Conservation (phyloP, 1,140 invertebrate genomes). For the Diorhabda sublineata region DNA sequence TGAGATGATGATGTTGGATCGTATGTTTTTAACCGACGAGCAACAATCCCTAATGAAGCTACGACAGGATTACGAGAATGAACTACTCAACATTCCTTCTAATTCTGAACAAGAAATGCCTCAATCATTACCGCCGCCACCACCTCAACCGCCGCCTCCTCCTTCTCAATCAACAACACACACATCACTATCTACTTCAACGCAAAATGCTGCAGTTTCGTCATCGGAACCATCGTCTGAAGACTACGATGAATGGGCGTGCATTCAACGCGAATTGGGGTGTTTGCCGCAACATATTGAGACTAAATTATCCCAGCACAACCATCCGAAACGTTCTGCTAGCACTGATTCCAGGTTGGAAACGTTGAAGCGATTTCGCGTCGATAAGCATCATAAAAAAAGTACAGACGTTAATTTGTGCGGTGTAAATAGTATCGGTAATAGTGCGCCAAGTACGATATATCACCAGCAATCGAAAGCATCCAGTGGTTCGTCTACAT, state of each 20-base stretch:
- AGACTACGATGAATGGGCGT: constrained; percentile 65
- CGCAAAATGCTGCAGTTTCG: constrained; percentile 5
- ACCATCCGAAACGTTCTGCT: constrained; percentile 33
- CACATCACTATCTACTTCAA: neutral
- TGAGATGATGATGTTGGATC: constrained; percentile 69
- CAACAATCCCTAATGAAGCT: constrained; percentile 57
- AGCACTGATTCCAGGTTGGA: constrained; percentile 42
- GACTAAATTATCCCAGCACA: neutral
- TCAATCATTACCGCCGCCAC: constrained; percentile 6
- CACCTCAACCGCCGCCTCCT: neutral
- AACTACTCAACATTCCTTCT: constrained; percentile 24
- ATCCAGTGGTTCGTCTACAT: constrained; percentile 22
- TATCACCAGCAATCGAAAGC: constrained; percentile 12
- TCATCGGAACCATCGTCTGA: constrained; percentile 31
- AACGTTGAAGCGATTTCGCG: constrained; percentile 44
- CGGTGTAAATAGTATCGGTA: constrained; percentile 33
- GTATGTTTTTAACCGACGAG: constrained; percentile 67
- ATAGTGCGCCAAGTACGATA: constrained; percentile 24
- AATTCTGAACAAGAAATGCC: constrained; percentile 8
- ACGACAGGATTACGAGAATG: constrained; percentile 46
- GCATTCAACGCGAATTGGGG: constrained; percentile 63
- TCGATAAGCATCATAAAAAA: constrained; percentile 44
- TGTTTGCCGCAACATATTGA: constrained; percentile 45
- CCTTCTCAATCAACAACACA: neutral
- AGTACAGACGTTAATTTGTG: constrained; percentile 29